These are phyloP conservation scores for Ophion costatus DNA, from an alignment of 2,888 invertebrate genomes.

Conservation along the genomic window DNA sequence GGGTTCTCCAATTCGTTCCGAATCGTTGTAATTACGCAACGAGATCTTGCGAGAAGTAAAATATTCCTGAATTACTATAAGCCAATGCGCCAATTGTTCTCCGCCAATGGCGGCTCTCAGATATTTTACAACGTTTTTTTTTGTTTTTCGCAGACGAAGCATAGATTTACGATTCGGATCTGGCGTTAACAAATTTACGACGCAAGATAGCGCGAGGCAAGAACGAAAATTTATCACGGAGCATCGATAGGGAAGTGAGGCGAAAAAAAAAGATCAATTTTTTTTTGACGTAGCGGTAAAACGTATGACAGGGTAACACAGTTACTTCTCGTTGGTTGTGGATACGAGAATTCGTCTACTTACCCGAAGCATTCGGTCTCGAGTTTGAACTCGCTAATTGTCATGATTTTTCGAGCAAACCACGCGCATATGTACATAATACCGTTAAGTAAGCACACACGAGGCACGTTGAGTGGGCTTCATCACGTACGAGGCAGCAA, in stretches of 20 bases:
- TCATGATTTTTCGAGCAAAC: constrained; percentile 72
- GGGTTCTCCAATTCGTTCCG: neutral
- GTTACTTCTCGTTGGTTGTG: constrained; percentile 48
- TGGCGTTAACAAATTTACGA: neutral
- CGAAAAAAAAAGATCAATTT: neutral
- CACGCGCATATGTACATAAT: constrained; percentile 24
- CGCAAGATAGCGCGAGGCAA: no score
- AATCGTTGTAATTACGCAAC: neutral
- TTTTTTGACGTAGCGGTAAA: constrained; percentile 63
- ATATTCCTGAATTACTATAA: neutral
- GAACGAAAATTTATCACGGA: neutral
- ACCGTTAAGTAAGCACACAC: constrained; percentile 72
- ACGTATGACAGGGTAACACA: constrained; percentile 48
- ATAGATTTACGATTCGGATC: neutral
- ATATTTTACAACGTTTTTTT: no score
- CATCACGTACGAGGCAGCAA: constrained; percentile 25
- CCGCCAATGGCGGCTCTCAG: no score
- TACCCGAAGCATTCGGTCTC: constrained; percentile 28
- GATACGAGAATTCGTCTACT: constrained; percentile 9
- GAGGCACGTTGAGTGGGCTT: constrained; percentile 10
- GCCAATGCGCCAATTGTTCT: no score
- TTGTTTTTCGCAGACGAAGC: neutral
- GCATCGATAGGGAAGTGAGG: neutral
- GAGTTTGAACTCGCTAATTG: constrained; percentile 74
- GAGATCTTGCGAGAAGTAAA: neutral